Evolutionary conservation across 1,140 invertebrate genomes (phyloP).

Genomic region (Anastrepha obliqua): DNA sequence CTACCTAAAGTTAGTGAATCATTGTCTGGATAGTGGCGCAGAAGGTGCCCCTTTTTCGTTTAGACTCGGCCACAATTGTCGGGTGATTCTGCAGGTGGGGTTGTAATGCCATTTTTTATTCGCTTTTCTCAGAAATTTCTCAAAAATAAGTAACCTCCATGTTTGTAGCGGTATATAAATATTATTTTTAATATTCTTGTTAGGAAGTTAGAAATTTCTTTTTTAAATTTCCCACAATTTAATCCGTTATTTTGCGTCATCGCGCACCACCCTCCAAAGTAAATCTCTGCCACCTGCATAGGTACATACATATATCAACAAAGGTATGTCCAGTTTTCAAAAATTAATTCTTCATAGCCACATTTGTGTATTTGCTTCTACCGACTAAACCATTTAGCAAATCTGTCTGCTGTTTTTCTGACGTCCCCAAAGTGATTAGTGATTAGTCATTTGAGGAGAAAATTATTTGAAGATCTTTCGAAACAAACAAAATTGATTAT

Average conservation of each 20-base stretch:
- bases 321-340: conserved; percentile 3
- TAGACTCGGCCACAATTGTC: too few species aligned
- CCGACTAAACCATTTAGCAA: background rate
- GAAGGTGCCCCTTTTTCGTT: too few species aligned
- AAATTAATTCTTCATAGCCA: background rate
- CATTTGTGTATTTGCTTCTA: too few species aligned
- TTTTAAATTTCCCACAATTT: background rate
- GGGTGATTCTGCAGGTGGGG: too few species aligned
- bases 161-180: too few species aligned
- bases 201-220: too few species aligned
- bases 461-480: background rate
- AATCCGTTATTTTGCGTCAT: background rate
- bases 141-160: too few species aligned
- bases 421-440: background rate
- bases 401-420: background rate
- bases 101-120: too few species aligned
- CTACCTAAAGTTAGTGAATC: too few species aligned
- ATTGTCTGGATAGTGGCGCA: too few species aligned
- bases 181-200: too few species aligned
- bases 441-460: conserved; percentile 9
- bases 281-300: background rate
- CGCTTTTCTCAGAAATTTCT: too few species aligned
- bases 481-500: conserved; percentile 19
- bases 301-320: background rate
- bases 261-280: background rate